Evolutionary conservation across 2,113 vertebrate species (phyloP).

Genomic region (Peromyscus polionotus): DNA sequence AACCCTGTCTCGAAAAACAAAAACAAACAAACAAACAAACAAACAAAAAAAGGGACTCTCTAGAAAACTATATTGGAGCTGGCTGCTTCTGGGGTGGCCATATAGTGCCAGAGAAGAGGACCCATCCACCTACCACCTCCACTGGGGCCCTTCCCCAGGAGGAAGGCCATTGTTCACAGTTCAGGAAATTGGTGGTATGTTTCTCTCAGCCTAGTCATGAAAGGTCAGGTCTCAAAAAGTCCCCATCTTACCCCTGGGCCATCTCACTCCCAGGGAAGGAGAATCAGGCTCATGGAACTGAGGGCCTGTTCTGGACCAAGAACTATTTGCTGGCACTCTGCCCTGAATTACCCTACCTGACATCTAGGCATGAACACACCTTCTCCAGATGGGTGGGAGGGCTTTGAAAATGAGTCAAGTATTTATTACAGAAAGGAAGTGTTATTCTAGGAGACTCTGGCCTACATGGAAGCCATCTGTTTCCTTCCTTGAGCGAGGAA

Average conservation of each 20-base stretch:
- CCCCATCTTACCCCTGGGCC: rapidly evolving
- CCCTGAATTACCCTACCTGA: slow-evolving; percentile 43
- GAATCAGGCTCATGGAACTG: neutral
- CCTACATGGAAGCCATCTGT: slow-evolving; percentile 20
- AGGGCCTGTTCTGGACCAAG: neutral
- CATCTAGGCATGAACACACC: slow-evolving; percentile 10
- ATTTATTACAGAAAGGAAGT: slow-evolving; percentile 39
- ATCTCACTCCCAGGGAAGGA: neutral
- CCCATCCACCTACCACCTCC: neutral
- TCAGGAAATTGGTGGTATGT: neutral
- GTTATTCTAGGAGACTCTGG: slow-evolving; percentile 50
- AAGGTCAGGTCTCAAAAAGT: neutral
- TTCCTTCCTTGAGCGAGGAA: neutral
- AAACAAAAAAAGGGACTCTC: neutral
- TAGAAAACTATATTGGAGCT: neutral
- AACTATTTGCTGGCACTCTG: neutral
- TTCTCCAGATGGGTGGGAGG: slow-evolving; percentile 36
- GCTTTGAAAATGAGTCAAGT: slow-evolving; percentile 35
- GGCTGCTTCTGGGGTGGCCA: neutral
- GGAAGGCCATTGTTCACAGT: neutral
- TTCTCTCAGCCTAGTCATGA: neutral
- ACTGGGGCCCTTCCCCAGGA: neutral
- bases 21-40: neutral
- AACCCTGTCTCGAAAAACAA: too few species aligned
- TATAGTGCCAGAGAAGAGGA: neutral